Evolutionary conservation across 2,113 vertebrate species (phyloP).

Genomic region (Potamarius usumacintae): DNA sequence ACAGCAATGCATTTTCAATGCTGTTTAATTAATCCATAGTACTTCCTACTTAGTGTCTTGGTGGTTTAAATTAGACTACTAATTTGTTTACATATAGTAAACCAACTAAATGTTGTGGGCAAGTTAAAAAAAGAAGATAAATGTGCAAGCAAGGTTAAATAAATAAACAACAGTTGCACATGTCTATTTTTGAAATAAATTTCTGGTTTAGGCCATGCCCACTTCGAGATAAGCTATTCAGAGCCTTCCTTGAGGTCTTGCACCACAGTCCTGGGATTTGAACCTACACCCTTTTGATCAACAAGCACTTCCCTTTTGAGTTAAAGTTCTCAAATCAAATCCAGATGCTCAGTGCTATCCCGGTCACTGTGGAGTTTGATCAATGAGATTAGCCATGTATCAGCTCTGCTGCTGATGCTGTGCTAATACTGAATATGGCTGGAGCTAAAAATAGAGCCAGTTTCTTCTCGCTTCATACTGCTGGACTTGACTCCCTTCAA

Average conservation of each 20-base stretch:
- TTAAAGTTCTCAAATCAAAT: background rate
- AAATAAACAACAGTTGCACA: background rate
- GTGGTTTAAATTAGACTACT: background rate
- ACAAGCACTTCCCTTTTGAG: background rate
- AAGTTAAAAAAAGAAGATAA: too few relatives aligned
- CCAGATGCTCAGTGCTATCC: background rate
- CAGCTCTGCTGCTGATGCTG: constrained; percentile 14
- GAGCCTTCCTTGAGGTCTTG: too few relatives aligned
- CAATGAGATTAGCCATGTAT: constrained; percentile 4
- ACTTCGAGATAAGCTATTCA: too few relatives aligned
- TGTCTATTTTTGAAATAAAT: background rate
- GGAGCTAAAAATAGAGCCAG: constrained; percentile 36
- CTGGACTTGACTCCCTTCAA: constrained; percentile 29
- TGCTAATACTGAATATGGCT: constrained; percentile 1
- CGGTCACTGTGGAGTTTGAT: background rate
- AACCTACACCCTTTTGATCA: background rate
- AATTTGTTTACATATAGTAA: background rate
- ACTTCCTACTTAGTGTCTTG: background rate
- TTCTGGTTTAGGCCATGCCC: background rate
- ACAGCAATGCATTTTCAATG: background rate
- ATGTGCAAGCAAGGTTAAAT: too few relatives aligned
- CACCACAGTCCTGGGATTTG: constrained; percentile 1
- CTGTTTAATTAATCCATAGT: background rate
- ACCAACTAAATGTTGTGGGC: background rate
- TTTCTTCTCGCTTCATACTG: constrained; percentile 22